Base-by-base conservation (phyloP, 2,888 invertebrate species). In the Strigamia crassipes region DNA sequence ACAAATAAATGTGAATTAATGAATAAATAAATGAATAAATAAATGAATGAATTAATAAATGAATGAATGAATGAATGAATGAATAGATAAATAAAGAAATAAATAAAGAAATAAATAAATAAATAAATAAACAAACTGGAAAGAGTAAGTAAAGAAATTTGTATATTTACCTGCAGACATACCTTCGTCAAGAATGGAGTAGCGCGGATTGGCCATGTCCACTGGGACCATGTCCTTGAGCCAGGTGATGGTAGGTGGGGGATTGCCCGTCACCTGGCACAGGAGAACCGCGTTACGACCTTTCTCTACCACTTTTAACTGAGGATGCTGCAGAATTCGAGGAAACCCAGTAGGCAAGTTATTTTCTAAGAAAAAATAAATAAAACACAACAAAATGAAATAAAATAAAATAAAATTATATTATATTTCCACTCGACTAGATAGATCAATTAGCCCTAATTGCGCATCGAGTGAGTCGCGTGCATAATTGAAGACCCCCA, bases 311-410 rank as follows among this genome's bases (percentile, higher is more conserved):
- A 97, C 97, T 90, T 96, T 95, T 82, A 96, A 94, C 83, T 92
- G 92, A 0, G 98, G 97, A 83, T 95, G 93, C 86, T 94, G 93
- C 51, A 93, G 92, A 87, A 96, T 94, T 87, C 92, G 91, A 78
- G 99, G 99, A 89, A 98, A 99, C 42, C 98, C 99, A 78, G 91
- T 90, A 0, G 99, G 98, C 84, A 96, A 91, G 89, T 94, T 94
- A 87, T 94, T 95, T 85, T 92, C 96, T 93, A 86, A 81, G 82
- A 83, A 51, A 79, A 90, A 90, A 82, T 79, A 83, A 83, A 78
- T 83, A n/a, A n/a, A n/a, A n/a, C n/a, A n/a, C n/a, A n/a, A n/a
- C n/a, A n/a, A n/a, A n/a, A n/a, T n/a, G n/a, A n/a, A n/a, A n/a
- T n/a, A n/a, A n/a, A n/a, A n/a, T n/a, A n/a, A n/a, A n/a, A n/a